Conservation (phyloP, 1,140 invertebrate genomes). For the Hylaeus anthracinus region DNA sequence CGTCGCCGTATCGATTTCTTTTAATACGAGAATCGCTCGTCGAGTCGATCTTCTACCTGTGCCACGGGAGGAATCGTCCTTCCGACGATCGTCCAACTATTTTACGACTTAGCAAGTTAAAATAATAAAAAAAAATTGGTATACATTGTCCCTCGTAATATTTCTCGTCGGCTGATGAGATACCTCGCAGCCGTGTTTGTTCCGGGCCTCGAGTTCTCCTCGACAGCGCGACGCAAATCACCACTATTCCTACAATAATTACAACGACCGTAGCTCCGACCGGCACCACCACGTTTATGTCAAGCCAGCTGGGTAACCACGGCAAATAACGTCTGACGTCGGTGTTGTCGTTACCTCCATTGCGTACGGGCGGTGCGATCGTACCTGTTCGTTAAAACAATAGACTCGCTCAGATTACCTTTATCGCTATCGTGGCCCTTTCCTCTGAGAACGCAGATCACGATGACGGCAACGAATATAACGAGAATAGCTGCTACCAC, state of each 20-base stretch:
- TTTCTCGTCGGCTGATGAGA: constrained; percentile 81
- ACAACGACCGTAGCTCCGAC: constrained; percentile 92
- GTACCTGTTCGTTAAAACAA: constrained; percentile 83
- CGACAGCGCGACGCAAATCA: constrained; percentile 92
- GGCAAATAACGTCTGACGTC: constrained; percentile 85
- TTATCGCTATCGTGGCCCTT: constrained; percentile 89
- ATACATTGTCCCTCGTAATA: constrained; percentile 82
- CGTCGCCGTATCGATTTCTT: too few relatives aligned
- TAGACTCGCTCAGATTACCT: constrained; percentile 83
- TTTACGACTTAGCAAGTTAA: constrained; percentile 47
- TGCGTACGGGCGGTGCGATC: constrained; percentile 88
- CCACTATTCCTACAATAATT: constrained; percentile 92
- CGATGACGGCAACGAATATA: constrained; percentile 94
- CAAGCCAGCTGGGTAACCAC: constrained; percentile 92
- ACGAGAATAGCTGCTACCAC: constrained; percentile 94
- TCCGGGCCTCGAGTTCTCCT: constrained; percentile 87
- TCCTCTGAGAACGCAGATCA: constrained; percentile 93
- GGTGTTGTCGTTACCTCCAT: constrained; percentile 81
- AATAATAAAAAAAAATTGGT: constrained; percentile 69
- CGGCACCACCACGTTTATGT: constrained; percentile 92
- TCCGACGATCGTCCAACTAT: constrained; percentile 32
- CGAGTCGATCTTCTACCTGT: too few relatives aligned
- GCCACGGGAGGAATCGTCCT: constrained; percentile 2
- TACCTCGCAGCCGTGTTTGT: constrained; percentile 91
- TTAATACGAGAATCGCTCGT: too few relatives aligned